These are phyloP conservation scores for Naso thynnoides DNA, from an alignment of 2,797 vertebrate species.

Conservation along the genomic window DNA sequence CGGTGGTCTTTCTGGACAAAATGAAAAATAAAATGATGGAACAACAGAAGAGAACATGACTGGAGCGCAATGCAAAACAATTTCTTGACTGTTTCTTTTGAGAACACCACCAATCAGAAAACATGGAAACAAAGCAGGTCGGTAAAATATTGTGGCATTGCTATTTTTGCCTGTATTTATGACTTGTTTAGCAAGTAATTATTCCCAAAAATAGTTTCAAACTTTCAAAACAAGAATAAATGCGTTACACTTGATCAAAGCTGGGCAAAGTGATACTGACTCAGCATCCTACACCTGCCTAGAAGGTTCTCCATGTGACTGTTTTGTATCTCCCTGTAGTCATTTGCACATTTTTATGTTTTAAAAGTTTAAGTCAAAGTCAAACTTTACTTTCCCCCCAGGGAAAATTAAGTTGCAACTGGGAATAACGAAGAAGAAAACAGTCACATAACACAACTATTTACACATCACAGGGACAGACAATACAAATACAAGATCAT, in stretches of 20 bases:
- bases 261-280: no score
- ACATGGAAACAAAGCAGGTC: background rate
- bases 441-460: no score
- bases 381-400: no score
- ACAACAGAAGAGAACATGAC: conserved; percentile 52
- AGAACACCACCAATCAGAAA: conserved; percentile 1
- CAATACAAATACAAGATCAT: no score
- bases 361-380: no score
- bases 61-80: conserved; percentile 16
- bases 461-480: no score
- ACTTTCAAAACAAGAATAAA: background rate
- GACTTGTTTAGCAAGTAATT: background rate
- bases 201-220: background rate
- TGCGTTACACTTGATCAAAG: background rate
- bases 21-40: conserved; percentile 50
- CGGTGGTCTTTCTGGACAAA: conserved; percentile 9
- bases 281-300: no score
- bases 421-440: no score
- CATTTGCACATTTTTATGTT: no score
- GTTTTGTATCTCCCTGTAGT: no score
- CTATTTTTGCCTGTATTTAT: background rate
- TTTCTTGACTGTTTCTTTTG: conserved; percentile 26
- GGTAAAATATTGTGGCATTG: background rate
- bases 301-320: no score
- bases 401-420: no score